Evolutionary conservation across 2,888 invertebrate genomes (phyloP), one percentile per base, ranked within the genome.

Genomic region (Drosophila meridiana): DNA sequence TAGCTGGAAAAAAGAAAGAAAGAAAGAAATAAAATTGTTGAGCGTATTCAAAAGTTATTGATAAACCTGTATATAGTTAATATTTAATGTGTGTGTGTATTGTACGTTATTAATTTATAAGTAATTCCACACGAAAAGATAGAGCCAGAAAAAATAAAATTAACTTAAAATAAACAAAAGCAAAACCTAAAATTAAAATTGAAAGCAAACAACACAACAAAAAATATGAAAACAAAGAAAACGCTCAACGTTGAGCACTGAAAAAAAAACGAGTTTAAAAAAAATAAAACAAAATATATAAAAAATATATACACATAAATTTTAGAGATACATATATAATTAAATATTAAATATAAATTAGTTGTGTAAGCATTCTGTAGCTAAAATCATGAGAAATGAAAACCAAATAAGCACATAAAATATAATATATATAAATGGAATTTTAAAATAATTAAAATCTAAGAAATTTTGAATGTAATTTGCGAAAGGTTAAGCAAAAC

Each of bases 91-190:
- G 34, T 34, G 69, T 79, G 69, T 86, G 90, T 85, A 87, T 82
- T 84, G 80, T 89, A 85, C 88, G 90, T 90, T 89, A 80, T 78
- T 90, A 85, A 78, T 76, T 87, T 68, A 56, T 74, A 80, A 80
- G 72, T 50, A 74, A 47, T 69, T 58, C 58, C 59, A 68, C 56
- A 76, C 62, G 62, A 65, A 57, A 57, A 45, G 55, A 80, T 67
- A 59, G 72, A 78, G 56, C 38, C 47, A 62, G 56, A 34, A 34
- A 34, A 42, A 32, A 26, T 3, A 69, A 42, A 62, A 20, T 14
- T n/a, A 47, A 64, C 47, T 34, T 42, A 62, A 48, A 34, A 48
- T n/a, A 42, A 67, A 30, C 11, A 64, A 64, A 70, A 13, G 26
- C 32, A 50, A 38, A 59, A 59, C 38, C 38, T 56, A 48, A 53